phyloP scores from a whole-genome alignment of 2,797 vertebrate species.

The Siniperca obscura region DNA sequence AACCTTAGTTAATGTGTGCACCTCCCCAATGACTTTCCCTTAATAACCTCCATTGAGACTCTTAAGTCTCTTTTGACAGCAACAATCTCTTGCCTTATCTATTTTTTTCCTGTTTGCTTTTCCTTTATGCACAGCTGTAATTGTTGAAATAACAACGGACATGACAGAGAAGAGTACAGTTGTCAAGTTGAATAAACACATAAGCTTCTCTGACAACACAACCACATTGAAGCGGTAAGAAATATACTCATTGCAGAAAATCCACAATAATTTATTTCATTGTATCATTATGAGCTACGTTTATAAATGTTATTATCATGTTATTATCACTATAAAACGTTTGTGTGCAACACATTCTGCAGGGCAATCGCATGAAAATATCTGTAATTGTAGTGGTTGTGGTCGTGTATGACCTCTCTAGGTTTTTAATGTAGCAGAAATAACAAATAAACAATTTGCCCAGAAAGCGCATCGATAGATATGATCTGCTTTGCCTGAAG shows the following conservation, averaged over 20 bases:
- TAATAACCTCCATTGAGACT: constrained; percentile 54
- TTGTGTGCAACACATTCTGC: background rate
- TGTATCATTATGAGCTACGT: background rate
- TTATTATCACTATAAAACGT: background rate
- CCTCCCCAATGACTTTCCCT: constrained; percentile 45
- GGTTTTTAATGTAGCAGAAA: constrained; percentile 74
- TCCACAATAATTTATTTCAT: background rate
- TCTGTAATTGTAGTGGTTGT: constrained; percentile 23
- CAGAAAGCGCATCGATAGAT: constrained; percentile 58
- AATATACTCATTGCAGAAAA: background rate
- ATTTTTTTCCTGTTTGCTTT: constrained; percentile 87
- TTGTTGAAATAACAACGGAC: constrained; percentile 73
- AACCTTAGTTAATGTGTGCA: constrained; percentile 31
- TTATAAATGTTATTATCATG: background rate
- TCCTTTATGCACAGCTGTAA: constrained; percentile 79
- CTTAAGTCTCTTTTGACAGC: constrained; percentile 49
- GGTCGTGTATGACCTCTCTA: constrained; percentile 25
- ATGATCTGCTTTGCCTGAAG: constrained; percentile 71
- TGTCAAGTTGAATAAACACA: constrained; percentile 25
- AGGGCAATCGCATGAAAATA: constrained; percentile 3
- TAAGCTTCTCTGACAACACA: background rate
- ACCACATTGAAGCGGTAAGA: background rate
- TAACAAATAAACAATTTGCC: constrained; percentile 75
- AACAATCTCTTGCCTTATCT: constrained; percentile 70
- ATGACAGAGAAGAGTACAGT: constrained; percentile 35